These are phyloP conservation scores for Drosophila mercatorum DNA, from an alignment of 2,888 invertebrate genomes.

Conservation along the genomic window DNA sequence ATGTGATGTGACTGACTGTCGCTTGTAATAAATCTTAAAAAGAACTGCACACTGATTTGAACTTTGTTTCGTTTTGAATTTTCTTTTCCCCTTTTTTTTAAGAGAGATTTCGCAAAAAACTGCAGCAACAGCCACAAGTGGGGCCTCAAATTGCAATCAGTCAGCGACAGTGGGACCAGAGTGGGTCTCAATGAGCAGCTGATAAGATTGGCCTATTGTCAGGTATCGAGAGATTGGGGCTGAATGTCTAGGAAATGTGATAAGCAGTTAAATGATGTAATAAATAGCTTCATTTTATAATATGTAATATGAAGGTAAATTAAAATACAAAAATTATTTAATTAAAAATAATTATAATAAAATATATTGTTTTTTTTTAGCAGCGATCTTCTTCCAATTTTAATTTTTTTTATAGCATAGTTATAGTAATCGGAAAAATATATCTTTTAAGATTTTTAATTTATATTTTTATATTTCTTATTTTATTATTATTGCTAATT, in stretches of 20 bases:
- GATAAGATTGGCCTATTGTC: not conserved
- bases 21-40: conserved; percentile 75
- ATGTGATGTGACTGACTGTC: conserved; percentile 73
- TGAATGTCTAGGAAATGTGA: not conserved
- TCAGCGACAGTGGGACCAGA: conserved; percentile 24
- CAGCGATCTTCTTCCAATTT: too few relatives aligned
- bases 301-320: too few relatives aligned
- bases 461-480: too few relatives aligned
- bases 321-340: too few relatives aligned
- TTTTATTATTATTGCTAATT: too few relatives aligned
- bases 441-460: too few relatives aligned
- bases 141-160: conserved; percentile 37
- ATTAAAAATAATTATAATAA: too few relatives aligned
- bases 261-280: not conserved
- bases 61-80: conserved; percentile 20
- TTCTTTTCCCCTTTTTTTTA: conserved; percentile 10
- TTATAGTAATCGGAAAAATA: too few relatives aligned
- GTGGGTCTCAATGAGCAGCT: not conserved
- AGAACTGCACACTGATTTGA: conserved; percentile 68
- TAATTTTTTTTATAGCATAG: too few relatives aligned
- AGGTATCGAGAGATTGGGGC: not conserved
- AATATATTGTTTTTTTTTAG: too few relatives aligned
- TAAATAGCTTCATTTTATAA: too few relatives aligned
- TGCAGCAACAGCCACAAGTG: conserved; percentile 60
- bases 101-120: conserved; percentile 32